These are phyloP conservation scores for Baccha elongata DNA, from an alignment of 2,888 invertebrate genomes.

Conservation along the genomic window DNA sequence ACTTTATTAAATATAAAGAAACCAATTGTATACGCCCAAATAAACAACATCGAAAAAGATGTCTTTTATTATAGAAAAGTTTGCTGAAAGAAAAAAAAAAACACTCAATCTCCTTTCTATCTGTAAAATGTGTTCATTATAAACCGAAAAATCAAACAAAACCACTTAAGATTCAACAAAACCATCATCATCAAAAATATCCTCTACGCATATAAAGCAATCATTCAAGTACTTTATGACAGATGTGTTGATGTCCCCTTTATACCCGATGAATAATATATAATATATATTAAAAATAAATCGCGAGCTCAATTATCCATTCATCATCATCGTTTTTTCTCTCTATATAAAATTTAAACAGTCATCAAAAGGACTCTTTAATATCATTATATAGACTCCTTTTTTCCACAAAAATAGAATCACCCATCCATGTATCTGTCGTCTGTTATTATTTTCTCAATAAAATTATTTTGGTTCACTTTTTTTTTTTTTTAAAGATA, in stretches of 20 bases:
- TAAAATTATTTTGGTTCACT: constrained; percentile 12
- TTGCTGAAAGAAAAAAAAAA: too few species aligned
- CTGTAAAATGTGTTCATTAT: too few species aligned
- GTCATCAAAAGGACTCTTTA: constrained; percentile 43
- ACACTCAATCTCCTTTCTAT: too few species aligned
- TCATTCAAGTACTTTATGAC: constrained; percentile 56
- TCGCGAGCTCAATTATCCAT: constrained; percentile 71
- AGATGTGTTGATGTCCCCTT: constrained; percentile 52
- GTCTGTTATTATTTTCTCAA: not conserved
- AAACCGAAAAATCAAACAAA: too few species aligned
- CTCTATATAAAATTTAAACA: constrained; percentile 1
- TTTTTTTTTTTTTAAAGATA: constrained; percentile 27
- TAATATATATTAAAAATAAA: constrained; percentile 28
- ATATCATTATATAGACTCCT: not conserved
- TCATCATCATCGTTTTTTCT: constrained; percentile 52
- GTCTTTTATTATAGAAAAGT: too few species aligned
- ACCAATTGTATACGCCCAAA: too few species aligned
- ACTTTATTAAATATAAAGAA: too few species aligned
- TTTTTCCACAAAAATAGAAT: constrained; percentile 6
- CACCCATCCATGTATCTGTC: constrained; percentile 51
- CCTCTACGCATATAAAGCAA: constrained; percentile 27
- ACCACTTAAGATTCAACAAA: too few species aligned
- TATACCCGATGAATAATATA: not conserved
- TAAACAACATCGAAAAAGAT: too few species aligned
- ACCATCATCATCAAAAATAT: too few species aligned